Base-by-base conservation (phyloP, 1,140 invertebrate species). In the Pissodes strobi region DNA sequence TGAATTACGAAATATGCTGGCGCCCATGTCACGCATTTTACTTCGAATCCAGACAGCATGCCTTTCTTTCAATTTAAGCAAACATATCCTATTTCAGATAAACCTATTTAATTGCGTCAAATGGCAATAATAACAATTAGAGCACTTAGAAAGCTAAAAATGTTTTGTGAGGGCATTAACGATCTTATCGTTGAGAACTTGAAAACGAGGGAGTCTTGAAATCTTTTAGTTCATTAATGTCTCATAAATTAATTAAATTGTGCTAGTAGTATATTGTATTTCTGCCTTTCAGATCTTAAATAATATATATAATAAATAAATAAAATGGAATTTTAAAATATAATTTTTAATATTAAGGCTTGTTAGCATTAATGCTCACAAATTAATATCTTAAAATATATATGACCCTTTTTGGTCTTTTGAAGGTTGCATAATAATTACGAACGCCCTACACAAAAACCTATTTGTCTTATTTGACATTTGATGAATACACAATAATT, bases 101-200 rank as follows among this genome's bases (percentile, higher is more conserved):
- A 53, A 53, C 15, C 51, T 18, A 53, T 37, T 53, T 53, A 53
- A 53, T 53, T 39, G 51, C 19, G 10, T 27, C 21, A 53, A 53
- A 30, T 37, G 51, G 27, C 51, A 53, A 39, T 53, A 37, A 37
- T 53, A 53, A 34, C 51, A 53, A 53, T 53, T 53, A 53, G 25
- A 34, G 15, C 51, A 53, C 51, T 53, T 53, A 25, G 51, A 34
- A 53, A 53, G 12, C 12, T 19, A 21, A 53, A 53, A 53, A 53
- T 53, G 51, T 13, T 41, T 21, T 53, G 51, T 53, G 13, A 53
- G 21, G 46, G 43, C 45, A 48, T 15, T 23, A 23, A 48, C 45
- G 19, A 48, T 48, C 22, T 23, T 25, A 48, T 48, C 45, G 22
- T 23, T 12, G 22, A 48, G 12, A 25, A 10, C 12, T 4, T 10